A percentile compares a stretch with the other conserved stretches of the same genome.
Evolutionary conservation across 2,888 invertebrate genomes (phyloP).

Genomic region (Eristalinus aeneus): DNA sequence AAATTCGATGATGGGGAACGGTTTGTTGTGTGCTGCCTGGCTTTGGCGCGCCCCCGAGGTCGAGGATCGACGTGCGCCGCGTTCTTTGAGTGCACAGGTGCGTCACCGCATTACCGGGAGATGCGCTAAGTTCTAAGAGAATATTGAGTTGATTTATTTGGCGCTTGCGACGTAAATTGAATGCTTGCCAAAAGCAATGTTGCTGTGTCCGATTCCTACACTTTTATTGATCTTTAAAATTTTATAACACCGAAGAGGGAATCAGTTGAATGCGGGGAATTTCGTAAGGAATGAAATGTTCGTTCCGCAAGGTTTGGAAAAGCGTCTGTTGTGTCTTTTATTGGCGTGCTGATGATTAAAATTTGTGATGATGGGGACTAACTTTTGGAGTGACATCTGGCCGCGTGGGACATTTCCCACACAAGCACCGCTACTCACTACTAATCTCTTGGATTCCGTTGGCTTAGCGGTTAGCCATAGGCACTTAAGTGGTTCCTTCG

Average conservation of each 20-base stretch:
- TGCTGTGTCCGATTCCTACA: background rate
- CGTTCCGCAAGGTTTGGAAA: background rate
- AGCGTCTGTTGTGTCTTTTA: background rate
- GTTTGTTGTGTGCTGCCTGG: conserved; percentile 4
- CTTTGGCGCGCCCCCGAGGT: background rate
- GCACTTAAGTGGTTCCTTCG: background rate
- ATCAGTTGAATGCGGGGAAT: conserved; percentile 5
- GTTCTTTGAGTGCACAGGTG: background rate
- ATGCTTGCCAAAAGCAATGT: conserved; percentile 16
- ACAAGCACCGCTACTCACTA: background rate
- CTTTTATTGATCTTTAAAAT: conserved; percentile 1
- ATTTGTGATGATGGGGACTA: background rate
- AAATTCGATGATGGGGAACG: conserved; percentile 17
- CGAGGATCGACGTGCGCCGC: conserved; percentile 7
- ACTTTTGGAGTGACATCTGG: background rate
- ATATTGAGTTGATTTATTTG: background rate
- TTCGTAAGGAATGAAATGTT: background rate
- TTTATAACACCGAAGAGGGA: conserved; percentile 10
- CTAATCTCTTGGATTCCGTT: background rate
- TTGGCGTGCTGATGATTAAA: background rate
- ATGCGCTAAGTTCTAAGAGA: background rate
- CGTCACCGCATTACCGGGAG: background rate
- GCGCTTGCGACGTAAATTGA: conserved; percentile 15
- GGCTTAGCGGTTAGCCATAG: background rate
- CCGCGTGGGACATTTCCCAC: background rate